Conservation (phyloP, 2,797 vertebrate species). For the Rhodeus uyekii region DNA sequence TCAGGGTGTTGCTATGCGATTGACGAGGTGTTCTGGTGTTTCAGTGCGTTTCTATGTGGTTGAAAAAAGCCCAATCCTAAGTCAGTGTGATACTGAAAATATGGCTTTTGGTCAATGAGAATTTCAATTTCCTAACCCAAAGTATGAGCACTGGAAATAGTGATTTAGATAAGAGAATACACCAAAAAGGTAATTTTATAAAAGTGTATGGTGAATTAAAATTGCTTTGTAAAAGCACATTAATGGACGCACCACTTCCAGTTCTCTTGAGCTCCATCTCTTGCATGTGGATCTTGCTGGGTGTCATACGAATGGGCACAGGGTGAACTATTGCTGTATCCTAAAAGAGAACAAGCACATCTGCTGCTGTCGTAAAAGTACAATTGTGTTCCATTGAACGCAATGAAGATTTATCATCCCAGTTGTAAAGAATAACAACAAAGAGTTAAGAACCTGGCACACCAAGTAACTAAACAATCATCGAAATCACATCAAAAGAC, state of each 20-base stretch:
- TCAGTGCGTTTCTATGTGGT: background rate
- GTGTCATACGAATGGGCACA: slow-evolving; percentile 98
- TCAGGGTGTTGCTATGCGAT: background rate
- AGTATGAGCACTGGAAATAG: background rate
- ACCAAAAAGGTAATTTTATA: background rate
- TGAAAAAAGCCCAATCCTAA: background rate
- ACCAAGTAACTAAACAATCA: background rate
- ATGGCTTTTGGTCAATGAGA: background rate
- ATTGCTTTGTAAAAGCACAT: background rate
- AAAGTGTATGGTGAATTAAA: background rate
- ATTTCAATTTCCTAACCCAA: background rate
- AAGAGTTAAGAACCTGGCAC: background rate
- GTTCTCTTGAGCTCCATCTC: slow-evolving; percentile 99
- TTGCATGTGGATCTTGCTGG: slow-evolving; percentile 99
- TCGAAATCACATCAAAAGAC: background rate
- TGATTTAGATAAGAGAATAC: background rate
- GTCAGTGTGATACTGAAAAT: background rate
- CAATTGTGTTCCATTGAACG: background rate
- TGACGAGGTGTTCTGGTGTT: background rate
- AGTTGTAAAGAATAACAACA: background rate
- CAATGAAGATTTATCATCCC: background rate
- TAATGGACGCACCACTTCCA: slow-evolving; percentile 81
- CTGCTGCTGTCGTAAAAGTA: background rate
- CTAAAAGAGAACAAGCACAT: slow-evolving; percentile 69
- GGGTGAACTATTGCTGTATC: slow-evolving; percentile 98